phyloP scores from a whole-genome alignment of 2,797 vertebrate genomes.

The Cyclopterus lumpus region DNA sequence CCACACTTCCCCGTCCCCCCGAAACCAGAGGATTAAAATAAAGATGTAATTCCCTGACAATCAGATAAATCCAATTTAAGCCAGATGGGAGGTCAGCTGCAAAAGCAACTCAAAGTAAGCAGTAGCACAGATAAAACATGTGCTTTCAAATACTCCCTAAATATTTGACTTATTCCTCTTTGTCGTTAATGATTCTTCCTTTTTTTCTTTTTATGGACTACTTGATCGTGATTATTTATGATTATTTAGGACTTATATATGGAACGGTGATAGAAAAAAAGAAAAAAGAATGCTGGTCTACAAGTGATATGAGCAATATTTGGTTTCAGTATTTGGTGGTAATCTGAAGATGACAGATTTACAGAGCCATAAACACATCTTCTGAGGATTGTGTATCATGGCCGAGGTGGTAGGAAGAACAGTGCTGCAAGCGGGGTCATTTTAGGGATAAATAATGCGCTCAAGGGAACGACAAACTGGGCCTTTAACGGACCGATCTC shows the following conservation, averaged over 20 bases:
- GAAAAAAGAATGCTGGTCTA: slow-evolving; percentile 19
- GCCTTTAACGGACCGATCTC: slow-evolving; percentile 49
- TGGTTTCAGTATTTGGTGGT: slow-evolving; percentile 55
- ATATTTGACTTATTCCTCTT: slow-evolving; percentile 40
- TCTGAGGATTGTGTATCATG: slow-evolving; percentile 54
- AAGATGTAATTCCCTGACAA: slow-evolving; percentile 73
- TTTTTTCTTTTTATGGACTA: slow-evolving; percentile 24
- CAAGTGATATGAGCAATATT: slow-evolving; percentile 40
- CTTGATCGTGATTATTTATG: slow-evolving; percentile 15
- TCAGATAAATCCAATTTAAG: slow-evolving; percentile 64
- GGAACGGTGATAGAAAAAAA: slow-evolving; percentile 1
- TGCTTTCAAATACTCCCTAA: slow-evolving; percentile 35
- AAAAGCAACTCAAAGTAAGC: slow-evolving; percentile 10
- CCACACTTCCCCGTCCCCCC: slow-evolving; percentile 49
- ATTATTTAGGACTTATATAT: slow-evolving; percentile 17
- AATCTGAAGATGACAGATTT: slow-evolving; percentile 76
- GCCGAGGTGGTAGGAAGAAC: slow-evolving; percentile 43
- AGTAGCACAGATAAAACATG: slow-evolving; percentile 36
- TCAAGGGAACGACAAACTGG: slow-evolving; percentile 59
- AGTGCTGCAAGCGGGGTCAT: slow-evolving; percentile 40
- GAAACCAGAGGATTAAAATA: slow-evolving; percentile 74
- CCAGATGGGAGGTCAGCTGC: slow-evolving; percentile 54
- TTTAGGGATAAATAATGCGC: slow-evolving; percentile 66
- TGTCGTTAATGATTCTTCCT: slow-evolving; percentile 19
- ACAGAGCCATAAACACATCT: slow-evolving; percentile 72